Evolutionary conservation across 2,888 invertebrate genomes (phyloP), one percentile per base, ranked within the genome.

Genomic region (Caenorhabditis imperialis): DNA sequence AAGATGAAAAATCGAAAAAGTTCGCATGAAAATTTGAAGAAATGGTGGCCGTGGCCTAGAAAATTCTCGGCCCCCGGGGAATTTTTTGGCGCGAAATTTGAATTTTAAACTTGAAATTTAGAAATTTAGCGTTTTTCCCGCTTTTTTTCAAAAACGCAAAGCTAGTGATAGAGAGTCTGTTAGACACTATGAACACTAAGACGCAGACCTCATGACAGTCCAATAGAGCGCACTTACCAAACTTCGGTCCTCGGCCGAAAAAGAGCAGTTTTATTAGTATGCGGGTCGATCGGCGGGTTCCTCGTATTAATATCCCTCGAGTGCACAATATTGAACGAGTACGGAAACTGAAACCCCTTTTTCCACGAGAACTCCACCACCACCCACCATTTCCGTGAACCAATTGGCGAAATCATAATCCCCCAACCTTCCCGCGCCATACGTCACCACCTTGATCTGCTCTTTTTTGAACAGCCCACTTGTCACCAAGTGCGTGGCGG

Each of bases 291-390:
- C n/a, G 10, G n/a, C 1, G 42, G 16, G 22, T 1, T 1, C 22
- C 42, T 37, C 2, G 65, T 58, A 1, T 48, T 27, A 0, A 8
- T 2, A 51, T 73, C 72, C 5, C 22, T 8, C 0, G 50, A 60
- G 20, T 73, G 73, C 10, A 73, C 48, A n/a, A 73, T 54, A 30
- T 61, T 65, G 37, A 38, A 73, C 0, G 60, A 48, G 16, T 73
- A 54, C 4, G 44, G 30, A 23, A 65, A 73, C 58, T 71, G 62
- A n/a, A n/a, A n/a, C n/a, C n/a, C n/a, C n/a, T n/a, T n/a, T n/a
- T n/a, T n/a, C n/a, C n/a, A n/a, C n/a, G n/a, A n/a, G n/a, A n/a
- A n/a, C n/a, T n/a, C n/a, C n/a, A n/a, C 8, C 4, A 20, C 22
- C 12, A 4, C 23, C 53, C 23, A 71, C 71, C n/a, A 57, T 63